Base-by-base conservation (phyloP, 2,888 invertebrate species). In the Flabesymbios commensalis region DNA sequence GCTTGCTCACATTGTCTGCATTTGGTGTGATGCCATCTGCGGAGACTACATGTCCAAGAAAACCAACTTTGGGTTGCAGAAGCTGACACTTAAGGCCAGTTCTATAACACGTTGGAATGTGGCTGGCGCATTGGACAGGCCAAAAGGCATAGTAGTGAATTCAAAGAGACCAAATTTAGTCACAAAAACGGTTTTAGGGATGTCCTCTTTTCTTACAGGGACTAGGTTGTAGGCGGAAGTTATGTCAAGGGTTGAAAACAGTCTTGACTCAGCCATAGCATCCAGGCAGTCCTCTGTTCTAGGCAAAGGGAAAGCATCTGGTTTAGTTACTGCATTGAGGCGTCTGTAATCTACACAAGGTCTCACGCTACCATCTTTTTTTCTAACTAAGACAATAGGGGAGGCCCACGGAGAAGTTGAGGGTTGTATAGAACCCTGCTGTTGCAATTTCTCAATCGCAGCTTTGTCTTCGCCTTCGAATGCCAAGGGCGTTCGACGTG, bases 21-120 rank as follows among this genome's bases (percentile, higher is more conserved):
- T 36, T 17, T 17, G 39, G 10, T 14, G 10, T 10, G 10, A 36
- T 36, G 39, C 39, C 39, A 10, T 36, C 10, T 17, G 10, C 39
- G 39, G 39, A 36, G 10, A 36, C n/a, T 17, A 36, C 39, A n/a
- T 36, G 52, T 0, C 66, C 68, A 0, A 67, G 24, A 36, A 69
- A 68, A 26, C 51, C 41, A 1, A 65, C 57, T 39, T 58, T 32
- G 3, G 24, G 19, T 36, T 61, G 32, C 10, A 65, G 65, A 17
- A 69, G 33, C 3, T 57, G 52, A 55, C 68, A 69, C 41, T 67
- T 28, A 58, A 7, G 4, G 41, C 29, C 19, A 52, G n/a, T 7
- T 51, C 33, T 28, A 51, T 53, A 5, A 36, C 3, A 5, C 41
- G 39, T 39, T 58, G 36, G 28, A 53, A 55, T 19, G 55, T 55